Percentiles rank a stretch among this genome's conserved stretches.
Evolutionary conservation across 2,113 vertebrate species (phyloP).

Genomic region (Oriolus oriolus): DNA sequence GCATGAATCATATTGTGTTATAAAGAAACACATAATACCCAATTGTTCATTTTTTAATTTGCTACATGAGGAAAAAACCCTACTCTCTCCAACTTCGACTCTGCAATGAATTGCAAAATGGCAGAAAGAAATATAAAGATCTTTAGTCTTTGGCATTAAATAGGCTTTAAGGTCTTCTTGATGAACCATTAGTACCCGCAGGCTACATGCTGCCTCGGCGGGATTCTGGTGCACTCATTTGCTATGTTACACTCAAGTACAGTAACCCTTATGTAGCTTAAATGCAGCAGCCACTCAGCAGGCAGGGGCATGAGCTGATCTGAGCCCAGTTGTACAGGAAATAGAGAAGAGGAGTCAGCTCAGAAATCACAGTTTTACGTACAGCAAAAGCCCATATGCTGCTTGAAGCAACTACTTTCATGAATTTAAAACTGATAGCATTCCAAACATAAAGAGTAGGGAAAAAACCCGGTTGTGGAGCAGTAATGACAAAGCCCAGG

Average conservation of each 20-base stretch:
- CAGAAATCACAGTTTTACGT: neutral
- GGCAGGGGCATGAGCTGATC: neutral
- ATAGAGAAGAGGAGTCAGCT: neutral
- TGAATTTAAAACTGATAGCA: neutral
- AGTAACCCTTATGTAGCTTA: neutral
- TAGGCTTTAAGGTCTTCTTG: neutral
- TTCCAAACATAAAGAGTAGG: neutral
- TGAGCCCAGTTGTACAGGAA: neutral
- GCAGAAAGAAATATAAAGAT: neutral
- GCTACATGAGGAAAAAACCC: neutral
- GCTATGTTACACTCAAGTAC: neutral
- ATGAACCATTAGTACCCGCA: neutral
- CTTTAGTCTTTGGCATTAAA: neutral
- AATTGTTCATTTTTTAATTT: conserved; percentile 2
- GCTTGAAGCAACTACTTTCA: neutral
- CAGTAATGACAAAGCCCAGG: neutral
- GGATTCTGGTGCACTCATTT: conserved; percentile 7
- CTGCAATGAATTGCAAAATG: neutral
- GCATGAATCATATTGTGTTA: neutral
- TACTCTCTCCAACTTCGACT: neutral
- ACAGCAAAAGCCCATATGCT: neutral
- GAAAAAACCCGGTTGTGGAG: neutral
- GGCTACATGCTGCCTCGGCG: neutral
- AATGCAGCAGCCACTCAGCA: neutral
- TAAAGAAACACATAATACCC: neutral